Evolutionary conservation across 2,113 vertebrate genomes (phyloP).

Genomic region (Ictalurus furcatus): DNA sequence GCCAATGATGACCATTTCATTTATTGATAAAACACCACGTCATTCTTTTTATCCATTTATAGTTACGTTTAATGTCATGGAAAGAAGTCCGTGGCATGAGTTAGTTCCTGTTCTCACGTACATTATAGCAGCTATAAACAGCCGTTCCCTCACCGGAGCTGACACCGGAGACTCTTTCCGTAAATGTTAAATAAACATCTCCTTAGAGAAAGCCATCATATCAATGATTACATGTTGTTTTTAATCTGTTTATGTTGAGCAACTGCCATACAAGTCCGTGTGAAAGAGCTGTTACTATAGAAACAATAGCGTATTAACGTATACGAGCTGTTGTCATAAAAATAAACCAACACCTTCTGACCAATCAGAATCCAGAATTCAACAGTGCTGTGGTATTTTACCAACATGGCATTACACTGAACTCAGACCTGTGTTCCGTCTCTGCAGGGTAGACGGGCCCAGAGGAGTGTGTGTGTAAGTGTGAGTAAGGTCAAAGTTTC

Average conservation of each 20-base stretch:
- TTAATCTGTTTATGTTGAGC: neutral
- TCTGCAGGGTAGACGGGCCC: too few species aligned
- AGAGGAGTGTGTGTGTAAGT: neutral
- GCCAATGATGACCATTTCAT: neutral
- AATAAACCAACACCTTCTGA: neutral
- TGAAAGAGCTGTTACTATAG: neutral
- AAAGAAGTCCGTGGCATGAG: neutral
- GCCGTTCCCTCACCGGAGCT: neutral
- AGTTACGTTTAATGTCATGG: neutral
- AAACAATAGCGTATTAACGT: neutral
- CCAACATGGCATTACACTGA: neutral
- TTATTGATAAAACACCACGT: neutral
- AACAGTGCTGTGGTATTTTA: neutral
- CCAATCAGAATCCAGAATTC: conserved; percentile 4
- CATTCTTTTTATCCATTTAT: neutral
- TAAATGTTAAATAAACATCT: neutral
- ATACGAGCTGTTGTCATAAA: neutral
- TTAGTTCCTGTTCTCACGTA: neutral
- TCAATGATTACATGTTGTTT: neutral
- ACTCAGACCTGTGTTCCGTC: neutral
- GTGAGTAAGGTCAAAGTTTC: neutral
- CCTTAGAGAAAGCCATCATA: neutral
- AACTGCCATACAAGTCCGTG: neutral
- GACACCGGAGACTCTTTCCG: neutral
- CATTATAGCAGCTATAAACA: neutral